A percentile compares a stretch with the other conserved stretches of the same genome.
phyloP scores from a whole-genome alignment of 1,140 invertebrate species.

The Pseudomyrmex dendroicus region DNA sequence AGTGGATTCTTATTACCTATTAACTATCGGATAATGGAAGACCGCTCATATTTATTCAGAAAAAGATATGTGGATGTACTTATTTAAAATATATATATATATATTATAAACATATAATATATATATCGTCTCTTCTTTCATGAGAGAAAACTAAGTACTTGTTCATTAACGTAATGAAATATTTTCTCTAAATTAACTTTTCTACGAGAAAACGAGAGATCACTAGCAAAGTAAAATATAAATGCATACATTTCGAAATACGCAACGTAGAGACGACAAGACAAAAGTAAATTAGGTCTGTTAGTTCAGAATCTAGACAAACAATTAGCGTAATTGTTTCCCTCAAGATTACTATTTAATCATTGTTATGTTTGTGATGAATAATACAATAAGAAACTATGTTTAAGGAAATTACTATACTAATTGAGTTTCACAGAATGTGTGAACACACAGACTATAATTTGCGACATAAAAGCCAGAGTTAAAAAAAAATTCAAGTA shows the following conservation, averaged over 20 bases:
- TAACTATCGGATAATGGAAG: not conserved
- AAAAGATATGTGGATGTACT: not conserved
- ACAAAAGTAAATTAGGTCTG: not conserved
- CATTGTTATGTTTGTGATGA: not conserved
- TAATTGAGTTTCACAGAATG: not conserved
- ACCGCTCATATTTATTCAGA: not conserved
- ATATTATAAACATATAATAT: too few relatives aligned
- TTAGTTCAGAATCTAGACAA: not conserved
- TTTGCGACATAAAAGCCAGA: not conserved
- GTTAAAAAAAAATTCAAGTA: not conserved
- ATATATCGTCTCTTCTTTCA: not conserved
- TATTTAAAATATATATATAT: not conserved
- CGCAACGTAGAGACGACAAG: not conserved
- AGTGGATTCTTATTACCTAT: not conserved
- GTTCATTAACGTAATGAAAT: slow-evolving; percentile 32
- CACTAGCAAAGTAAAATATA: not conserved
- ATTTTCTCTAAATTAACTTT: slow-evolving; percentile 29
- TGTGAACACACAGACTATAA: not conserved
- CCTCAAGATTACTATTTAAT: not conserved
- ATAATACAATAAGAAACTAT: not conserved
- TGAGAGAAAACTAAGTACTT: not conserved
- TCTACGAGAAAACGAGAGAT: not conserved
- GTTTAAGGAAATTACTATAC: not conserved
- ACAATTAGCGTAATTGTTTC: slow-evolving; percentile 34
- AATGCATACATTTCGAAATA: not conserved